These are phyloP conservation scores for Muscidifurax raptorellus DNA, from an alignment of 1,140 invertebrate species.

Conservation along the genomic window DNA sequence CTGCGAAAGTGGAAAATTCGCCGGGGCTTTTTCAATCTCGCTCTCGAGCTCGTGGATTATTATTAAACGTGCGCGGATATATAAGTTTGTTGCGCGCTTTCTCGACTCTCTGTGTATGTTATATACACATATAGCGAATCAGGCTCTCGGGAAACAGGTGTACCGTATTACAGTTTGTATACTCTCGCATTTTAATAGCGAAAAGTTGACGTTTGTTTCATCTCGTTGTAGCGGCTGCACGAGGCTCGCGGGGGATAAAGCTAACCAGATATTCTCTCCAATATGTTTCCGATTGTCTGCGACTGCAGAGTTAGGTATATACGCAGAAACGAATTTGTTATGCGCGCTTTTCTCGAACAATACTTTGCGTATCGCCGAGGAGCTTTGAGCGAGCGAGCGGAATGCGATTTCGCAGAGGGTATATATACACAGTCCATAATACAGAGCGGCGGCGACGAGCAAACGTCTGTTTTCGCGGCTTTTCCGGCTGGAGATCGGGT, in stretches of 20 bases:
- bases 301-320: too few species aligned
- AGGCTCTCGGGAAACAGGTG: neutral
- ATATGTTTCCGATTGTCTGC: neutral
- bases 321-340: too few species aligned
- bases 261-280: neutral
- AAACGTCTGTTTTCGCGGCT: neutral
- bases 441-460: too few species aligned
- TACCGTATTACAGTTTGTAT: too few species aligned
- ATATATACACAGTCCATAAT: too few species aligned
- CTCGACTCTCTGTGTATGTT: neutral
- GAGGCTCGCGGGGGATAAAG: too few species aligned
- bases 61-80: neutral
- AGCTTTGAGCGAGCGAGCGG: neutral
- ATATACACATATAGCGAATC: neutral
- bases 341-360: neutral
- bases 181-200: neutral
- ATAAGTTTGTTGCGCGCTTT: neutral
- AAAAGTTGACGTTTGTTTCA: neutral
- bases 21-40: slow-evolving; percentile 31
- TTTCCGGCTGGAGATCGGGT: neutral
- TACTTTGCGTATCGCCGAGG: neutral
- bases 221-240: neutral
- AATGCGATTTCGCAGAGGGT: neutral
- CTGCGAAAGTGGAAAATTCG: slow-evolving; percentile 13
- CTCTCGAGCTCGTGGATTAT: slow-evolving; percentile 9